Conservation (phyloP, 92 coral and sea anemone genomes). For the Palythoa grandis region DNA sequence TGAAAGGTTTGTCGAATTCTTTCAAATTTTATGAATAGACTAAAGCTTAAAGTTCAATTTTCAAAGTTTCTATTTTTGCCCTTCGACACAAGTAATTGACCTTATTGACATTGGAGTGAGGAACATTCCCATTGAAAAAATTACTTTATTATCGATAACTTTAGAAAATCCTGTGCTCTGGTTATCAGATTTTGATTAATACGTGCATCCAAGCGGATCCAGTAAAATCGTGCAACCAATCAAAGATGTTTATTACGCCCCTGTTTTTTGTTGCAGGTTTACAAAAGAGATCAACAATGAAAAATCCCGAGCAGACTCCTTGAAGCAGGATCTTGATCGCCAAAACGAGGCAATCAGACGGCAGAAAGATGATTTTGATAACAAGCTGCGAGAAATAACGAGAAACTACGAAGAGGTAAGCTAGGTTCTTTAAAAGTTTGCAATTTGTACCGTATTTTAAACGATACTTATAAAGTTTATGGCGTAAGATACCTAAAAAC, state of each 20-base stretch:
- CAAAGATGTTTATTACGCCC: neutral
- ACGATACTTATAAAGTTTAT: too few relatives aligned
- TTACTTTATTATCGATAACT: too few relatives aligned
- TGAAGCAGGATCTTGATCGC: constrained; percentile 51
- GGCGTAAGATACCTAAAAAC: too few relatives aligned
- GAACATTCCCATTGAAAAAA: too few relatives aligned
- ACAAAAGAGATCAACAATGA: constrained; percentile 57
- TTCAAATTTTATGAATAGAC: neutral
- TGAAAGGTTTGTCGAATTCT: constrained; percentile 18
- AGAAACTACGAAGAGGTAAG: constrained; percentile 65
- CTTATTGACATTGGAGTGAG: too few relatives aligned
- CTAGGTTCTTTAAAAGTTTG: neutral
- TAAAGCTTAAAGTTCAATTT: neutral
- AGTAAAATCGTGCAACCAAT: too few relatives aligned
- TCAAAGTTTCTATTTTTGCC: neutral
- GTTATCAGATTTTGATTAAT: too few relatives aligned
- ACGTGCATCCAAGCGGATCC: too few relatives aligned
- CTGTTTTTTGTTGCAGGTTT: neutral
- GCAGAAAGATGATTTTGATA: constrained; percentile 69
- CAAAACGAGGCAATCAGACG: constrained; percentile 55
- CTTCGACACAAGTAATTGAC: too few relatives aligned
- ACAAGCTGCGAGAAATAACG: constrained; percentile 50
- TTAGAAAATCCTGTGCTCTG: too few relatives aligned
- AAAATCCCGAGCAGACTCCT: constrained; percentile 40
- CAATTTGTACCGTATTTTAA: too few relatives aligned